A percentile compares a stretch with the other conserved stretches of the same genome.
Evolutionary conservation across 2,888 invertebrate species (phyloP).

Genomic region (Onthophagus sagittarius): DNA sequence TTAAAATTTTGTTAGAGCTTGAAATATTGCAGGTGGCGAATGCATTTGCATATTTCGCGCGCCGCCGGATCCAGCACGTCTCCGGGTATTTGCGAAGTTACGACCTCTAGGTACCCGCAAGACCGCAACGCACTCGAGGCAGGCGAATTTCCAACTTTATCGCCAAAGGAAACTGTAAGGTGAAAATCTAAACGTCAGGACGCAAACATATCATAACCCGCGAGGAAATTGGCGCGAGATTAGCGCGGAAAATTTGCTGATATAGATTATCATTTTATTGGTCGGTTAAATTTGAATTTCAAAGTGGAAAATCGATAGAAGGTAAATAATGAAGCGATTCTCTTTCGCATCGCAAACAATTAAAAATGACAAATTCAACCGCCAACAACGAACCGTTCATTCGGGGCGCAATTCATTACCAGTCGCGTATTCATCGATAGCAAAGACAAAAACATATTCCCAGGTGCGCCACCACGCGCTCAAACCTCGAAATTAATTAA

Average conservation of each 20-base stretch:
- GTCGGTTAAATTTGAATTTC: no score
- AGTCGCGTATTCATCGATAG: not conserved
- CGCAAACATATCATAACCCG: not conserved
- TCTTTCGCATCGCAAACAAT: not conserved
- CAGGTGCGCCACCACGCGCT: not conserved
- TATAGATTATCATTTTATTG: not conserved
- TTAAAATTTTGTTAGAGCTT: not conserved
- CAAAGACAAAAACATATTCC: not conserved
- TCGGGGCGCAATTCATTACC: not conserved
- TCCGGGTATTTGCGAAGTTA: slow-evolving; percentile 2
- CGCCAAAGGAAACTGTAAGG: not conserved
- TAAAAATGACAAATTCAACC: not conserved
- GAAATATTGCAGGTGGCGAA: not conserved
- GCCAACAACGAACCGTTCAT: not conserved
- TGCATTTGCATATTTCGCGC: not conserved
- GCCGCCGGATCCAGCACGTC: not conserved
- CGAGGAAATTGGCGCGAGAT: not conserved
- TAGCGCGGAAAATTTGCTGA: not conserved
- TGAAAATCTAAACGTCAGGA: not conserved
- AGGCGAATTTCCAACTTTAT: slow-evolving; percentile 5
- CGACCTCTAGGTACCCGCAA: not conserved
- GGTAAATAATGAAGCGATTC: not conserved
- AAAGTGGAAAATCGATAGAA: not conserved
- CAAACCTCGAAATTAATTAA: not conserved
- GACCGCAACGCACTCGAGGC: slow-evolving; percentile 2